phyloP scores from a whole-genome alignment of 2,888 invertebrate species.

The Drosophila siamana region DNA sequence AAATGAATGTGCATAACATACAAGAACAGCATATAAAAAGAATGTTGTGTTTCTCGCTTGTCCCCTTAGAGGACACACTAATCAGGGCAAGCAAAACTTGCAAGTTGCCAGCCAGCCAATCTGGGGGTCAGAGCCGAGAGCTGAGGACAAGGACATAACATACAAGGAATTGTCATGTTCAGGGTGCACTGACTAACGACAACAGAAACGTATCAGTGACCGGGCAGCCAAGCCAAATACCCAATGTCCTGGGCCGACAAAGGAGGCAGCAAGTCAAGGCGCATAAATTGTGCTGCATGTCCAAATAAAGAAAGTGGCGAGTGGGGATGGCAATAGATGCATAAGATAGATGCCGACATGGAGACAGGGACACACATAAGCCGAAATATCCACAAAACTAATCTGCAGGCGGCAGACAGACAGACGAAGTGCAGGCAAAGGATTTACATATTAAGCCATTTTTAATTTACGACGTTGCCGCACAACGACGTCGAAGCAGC shows the following conservation, averaged over 20 bases:
- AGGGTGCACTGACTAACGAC: conserved; percentile 50
- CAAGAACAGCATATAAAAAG: no score
- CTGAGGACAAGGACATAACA: conserved; percentile 35
- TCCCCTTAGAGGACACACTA: conserved; percentile 5
- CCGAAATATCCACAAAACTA: conserved; percentile 79
- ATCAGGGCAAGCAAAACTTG: conserved; percentile 36
- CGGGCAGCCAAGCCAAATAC: conserved; percentile 57
- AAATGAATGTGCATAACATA: conserved; percentile 8
- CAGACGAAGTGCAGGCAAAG: conserved; percentile 59
- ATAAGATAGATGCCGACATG: conserved; percentile 51
- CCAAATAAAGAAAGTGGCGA: conserved; percentile 28
- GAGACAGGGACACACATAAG: conserved; percentile 70
- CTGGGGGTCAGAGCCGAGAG: conserved; percentile 22
- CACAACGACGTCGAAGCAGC: no score
- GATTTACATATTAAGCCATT: conserved; percentile 82
- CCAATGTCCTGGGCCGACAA: conserved; percentile 22
- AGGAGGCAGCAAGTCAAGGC: no score
- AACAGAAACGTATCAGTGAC: conserved; percentile 69
- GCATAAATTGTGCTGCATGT: conserved; percentile 67
- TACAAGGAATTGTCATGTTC: conserved; percentile 45
- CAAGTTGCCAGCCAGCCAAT: conserved; percentile 24
- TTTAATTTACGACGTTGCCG: conserved; percentile 74
- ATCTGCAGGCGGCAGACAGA: conserved; percentile 61
- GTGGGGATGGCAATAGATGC: conserved; percentile 44
- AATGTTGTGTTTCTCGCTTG: no score